phyloP scores from a whole-genome alignment of 2,113 vertebrate species.

The Syngnathus typhle region DNA sequence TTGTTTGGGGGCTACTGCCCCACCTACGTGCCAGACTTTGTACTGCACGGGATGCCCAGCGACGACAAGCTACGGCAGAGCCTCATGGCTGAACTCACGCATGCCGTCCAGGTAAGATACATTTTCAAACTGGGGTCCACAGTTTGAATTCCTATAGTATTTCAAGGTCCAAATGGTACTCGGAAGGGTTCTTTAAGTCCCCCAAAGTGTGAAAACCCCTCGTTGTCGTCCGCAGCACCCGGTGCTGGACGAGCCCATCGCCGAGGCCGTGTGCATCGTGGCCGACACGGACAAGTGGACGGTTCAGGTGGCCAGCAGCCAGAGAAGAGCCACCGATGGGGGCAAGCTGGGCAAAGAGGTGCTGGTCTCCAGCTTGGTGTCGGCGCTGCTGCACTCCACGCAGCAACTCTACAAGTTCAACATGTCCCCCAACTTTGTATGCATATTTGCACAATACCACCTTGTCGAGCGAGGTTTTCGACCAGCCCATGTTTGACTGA shows the following conservation, averaged over 20 bases:
- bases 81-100: conserved; percentile 84
- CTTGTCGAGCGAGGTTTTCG: neutral
- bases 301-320: conserved; percentile 95
- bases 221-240: conserved; percentile 78
- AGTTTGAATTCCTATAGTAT: neutral
- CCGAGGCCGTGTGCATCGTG: conserved; percentile 96
- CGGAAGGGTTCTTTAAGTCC: no score
- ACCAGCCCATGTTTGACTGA: no score
- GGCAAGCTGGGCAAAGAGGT: conserved; percentile 93
- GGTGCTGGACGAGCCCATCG: conserved; percentile 94
- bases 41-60: conserved; percentile 89
- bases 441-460: conserved; percentile 31
- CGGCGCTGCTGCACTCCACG: conserved; percentile 91
- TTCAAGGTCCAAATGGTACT: no score
- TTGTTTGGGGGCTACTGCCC: conserved; percentile 94
- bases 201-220: neutral
- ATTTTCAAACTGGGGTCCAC: neutral
- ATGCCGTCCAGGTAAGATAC: conserved; percentile 90
- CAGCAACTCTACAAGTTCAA: conserved; percentile 96
- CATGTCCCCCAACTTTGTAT: conserved; percentile 94
- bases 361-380: conserved; percentile 90
- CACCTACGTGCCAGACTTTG: conserved; percentile 95
- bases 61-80: conserved; percentile 90
- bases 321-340: conserved; percentile 81
- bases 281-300: conserved; percentile 97